Evolutionary conservation across 2,888 invertebrate species (phyloP), one percentile per base, ranked within the genome.

Genomic region (Elmis aenea): DNA sequence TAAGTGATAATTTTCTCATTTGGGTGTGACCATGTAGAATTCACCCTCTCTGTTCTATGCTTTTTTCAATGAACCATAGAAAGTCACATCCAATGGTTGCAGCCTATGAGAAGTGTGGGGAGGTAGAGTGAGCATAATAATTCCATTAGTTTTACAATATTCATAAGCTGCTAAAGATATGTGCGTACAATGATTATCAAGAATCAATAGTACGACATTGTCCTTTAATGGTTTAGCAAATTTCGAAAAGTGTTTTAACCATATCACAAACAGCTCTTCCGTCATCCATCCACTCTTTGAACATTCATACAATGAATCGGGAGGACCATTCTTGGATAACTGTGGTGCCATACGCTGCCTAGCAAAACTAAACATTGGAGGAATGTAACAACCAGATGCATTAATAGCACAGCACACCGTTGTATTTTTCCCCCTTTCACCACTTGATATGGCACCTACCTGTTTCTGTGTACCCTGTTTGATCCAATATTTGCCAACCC

Each of bases 11-110:
- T 50, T 34, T 23, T 31, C 40, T 43, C 27, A 21, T 48, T 51
- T 34, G 42, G 33, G 27, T 43, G 37, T 11, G 38, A 26, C 28
- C 43, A 44, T 47, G 54, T 48, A 43, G 47, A 46, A 18, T 40
- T 38, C 55, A 44, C 54, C 58, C 47, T 56, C 50, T 26, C 30
- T 29, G 37, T 52, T 51, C 18, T 55, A 55, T 31, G 50, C 50
- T 9, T 33, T 42, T 40, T 61, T 59, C 13, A 61, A 34, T 18
- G 60, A 51, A 3, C 47, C 47, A 44, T 51, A 59, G 47, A 52
- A 51, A 24, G 51, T 38, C 10, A 56, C 32, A 26, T 59, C 55
- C 26, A 45, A 15, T 1, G 54, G 52, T 33, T 55, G 53, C 4
- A 54, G 12, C 18, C 38, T 30, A 31, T 59, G 58, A 20, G 54